Evolutionary conservation across 92 coral and sea anemone genomes (phyloP), one percentile per base, ranked within the genome.

Genomic region (Actinostola sp.): DNA sequence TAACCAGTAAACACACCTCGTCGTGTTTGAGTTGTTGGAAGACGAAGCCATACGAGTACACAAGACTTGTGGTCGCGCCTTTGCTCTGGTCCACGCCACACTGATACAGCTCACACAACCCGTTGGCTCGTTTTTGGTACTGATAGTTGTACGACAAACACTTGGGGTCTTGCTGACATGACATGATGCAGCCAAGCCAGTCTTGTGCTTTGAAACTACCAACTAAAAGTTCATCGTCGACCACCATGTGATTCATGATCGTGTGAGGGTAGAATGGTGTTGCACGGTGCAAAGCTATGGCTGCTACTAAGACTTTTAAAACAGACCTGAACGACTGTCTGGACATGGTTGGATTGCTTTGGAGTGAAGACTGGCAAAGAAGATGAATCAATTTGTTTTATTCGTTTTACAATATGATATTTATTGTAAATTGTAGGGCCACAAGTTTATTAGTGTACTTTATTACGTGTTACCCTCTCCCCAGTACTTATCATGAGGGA

Each of bases 101-200:
- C 14, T 14, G 45, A 39, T 39, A 39, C 45, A 39, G 45, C 45
- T 39, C 45, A 39, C 45, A 39, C 7, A 14, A 39, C 7, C 45
- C 14, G 14, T 14, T 39, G 45, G 8, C 45, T 39, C 14, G 7
- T 7, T 39, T 33, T 32, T 61, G 14, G 36, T 57, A 29, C 19
- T 57, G 13, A 54, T 28, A 60, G 31, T 61, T 61, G 32, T 61
- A 61, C 44, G 67, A 33, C 0, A 4, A n/a, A 38, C 67, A 61
- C 48, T 61, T 20, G 0, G 67, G 49, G 34, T 61, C 29, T 11
- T 61, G 23, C 26, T 61, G 67, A 61, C 67, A 61, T 23, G 67
- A 61, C 67, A 61, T 33, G 67, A 61, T 61, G 26, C 67, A 61
- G 15, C 29, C 34, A 1, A 61, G 16, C 67, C 67, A 61, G 30